Evolutionary conservation across 2,888 invertebrate species (phyloP).

Genomic region (Dilophus febrilis): DNA sequence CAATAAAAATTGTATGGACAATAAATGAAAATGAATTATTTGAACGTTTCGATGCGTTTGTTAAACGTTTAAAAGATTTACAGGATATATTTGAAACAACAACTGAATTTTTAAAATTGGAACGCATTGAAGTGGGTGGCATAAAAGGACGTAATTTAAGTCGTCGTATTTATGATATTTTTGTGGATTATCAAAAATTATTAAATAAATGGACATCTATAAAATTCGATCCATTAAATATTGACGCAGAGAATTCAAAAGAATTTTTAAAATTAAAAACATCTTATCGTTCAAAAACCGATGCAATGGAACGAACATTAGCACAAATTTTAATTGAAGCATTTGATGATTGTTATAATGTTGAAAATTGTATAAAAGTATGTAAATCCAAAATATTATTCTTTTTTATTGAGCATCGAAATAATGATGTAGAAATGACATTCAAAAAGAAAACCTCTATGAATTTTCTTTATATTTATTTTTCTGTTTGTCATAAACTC

Average conservation of each 20-base stretch:
- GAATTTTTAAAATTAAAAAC: constrained; percentile 36
- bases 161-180: constrained; percentile 26
- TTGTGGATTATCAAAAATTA: constrained; percentile 8
- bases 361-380: constrained; percentile 39
- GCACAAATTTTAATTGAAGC: constrained; percentile 39
- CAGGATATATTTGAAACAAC: constrained; percentile 56
- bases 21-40: constrained; percentile 59
- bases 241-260: constrained; percentile 14
- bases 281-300: constrained; percentile 28
- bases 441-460: too few species aligned
- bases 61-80: constrained; percentile 44
- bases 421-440: too few species aligned
- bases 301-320: constrained; percentile 34
- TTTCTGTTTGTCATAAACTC: too few species aligned
- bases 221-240: constrained; percentile 20
- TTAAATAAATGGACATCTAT: constrained; percentile 24
- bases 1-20: constrained; percentile 56
- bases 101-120: constrained; percentile 68
- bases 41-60: constrained; percentile 43
- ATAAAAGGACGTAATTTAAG: constrained; percentile 40
- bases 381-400: neutral
- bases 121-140: constrained; percentile 66
- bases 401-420: too few species aligned
- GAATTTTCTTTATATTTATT: too few species aligned
- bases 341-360: constrained; percentile 39